phyloP scores from a whole-genome alignment of 2,797 vertebrate species.

The Anguilla pacifica region DNA sequence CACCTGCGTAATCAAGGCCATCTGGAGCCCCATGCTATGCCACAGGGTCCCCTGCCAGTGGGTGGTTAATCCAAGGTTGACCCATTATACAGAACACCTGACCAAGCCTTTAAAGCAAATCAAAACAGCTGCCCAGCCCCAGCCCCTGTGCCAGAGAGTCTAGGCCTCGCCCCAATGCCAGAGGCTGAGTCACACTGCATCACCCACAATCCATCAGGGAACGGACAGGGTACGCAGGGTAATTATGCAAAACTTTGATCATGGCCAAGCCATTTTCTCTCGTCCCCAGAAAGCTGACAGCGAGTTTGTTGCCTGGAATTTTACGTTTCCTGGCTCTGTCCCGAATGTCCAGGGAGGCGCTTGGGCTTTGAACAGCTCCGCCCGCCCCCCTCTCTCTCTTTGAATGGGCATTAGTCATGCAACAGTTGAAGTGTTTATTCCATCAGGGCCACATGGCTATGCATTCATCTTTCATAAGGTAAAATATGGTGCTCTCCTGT shows the following conservation, averaged over 20 bases:
- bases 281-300: neutral
- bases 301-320: neutral
- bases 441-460: neutral
- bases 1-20: neutral
- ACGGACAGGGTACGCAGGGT: neutral
- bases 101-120: conserved; percentile 47
- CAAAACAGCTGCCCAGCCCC: conserved; percentile 25
- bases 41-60: conserved; percentile 45
- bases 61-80: conserved; percentile 39
- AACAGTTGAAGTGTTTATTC: conserved; percentile 2
- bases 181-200: neutral
- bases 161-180: neutral
- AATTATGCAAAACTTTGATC: conserved; percentile 21
- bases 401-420: neutral
- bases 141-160: conserved; percentile 26
- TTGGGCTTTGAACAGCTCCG: neutral
- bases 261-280: conserved; percentile 5
- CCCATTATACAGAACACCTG: conserved; percentile 59
- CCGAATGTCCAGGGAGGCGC: neutral
- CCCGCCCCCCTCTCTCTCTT: neutral
- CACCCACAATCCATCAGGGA: conserved; percentile 9
- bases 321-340: neutral
- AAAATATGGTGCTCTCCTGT: neutral
- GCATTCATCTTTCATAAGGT: neutral
- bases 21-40: conserved; percentile 25